Conservation (phyloP, 2,797 vertebrate genomes). For the Protonibea diacanthus region DNA sequence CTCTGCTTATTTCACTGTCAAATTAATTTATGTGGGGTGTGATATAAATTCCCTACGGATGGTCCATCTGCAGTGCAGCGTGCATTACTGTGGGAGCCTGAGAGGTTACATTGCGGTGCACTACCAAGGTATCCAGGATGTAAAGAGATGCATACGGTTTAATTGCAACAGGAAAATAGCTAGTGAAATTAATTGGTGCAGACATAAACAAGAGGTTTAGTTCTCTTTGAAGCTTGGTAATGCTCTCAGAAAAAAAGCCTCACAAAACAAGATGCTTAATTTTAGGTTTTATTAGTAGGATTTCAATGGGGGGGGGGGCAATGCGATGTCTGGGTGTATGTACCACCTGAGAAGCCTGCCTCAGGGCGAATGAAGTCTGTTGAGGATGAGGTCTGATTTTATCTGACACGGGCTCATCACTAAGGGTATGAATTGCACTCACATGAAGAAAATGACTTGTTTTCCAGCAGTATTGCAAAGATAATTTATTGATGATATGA, state of each 20-base stretch:
- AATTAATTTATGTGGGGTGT: constrained; percentile 63
- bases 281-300: constrained; percentile 27
- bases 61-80: constrained; percentile 55
- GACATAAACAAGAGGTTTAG: constrained; percentile 10
- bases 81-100: constrained; percentile 39
- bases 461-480: neutral
- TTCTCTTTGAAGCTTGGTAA: constrained; percentile 10
- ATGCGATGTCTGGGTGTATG: too few species aligned
- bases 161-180: too few species aligned
- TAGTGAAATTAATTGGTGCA: constrained; percentile 1
- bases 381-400: neutral
- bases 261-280: neutral
- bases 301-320: neutral
- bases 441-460: neutral
- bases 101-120: constrained; percentile 29
- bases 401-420: neutral
- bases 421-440: neutral
- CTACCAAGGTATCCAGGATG: constrained; percentile 12
- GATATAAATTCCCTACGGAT: constrained; percentile 59
- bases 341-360: too few species aligned
- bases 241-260: constrained; percentile 8
- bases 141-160: neutral
- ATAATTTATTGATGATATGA: neutral
- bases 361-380: neutral
- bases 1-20: constrained; percentile 67